These are phyloP conservation scores for Lycia hirtaria DNA, from an alignment of 2,888 invertebrate species.

Conservation along the genomic window DNA sequence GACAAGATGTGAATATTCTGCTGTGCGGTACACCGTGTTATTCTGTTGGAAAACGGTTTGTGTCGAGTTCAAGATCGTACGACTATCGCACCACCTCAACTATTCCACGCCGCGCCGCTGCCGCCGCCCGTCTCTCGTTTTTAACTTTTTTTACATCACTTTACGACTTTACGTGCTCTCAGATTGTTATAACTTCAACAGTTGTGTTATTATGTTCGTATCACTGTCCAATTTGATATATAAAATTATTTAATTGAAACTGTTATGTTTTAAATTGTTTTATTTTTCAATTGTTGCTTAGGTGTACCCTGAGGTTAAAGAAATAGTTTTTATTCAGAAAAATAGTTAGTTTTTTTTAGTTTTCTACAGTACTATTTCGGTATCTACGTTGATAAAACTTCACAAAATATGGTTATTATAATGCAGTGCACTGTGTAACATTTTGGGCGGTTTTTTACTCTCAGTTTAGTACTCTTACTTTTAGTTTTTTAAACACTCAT, in stretches of 20 bases:
- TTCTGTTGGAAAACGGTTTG: constrained; percentile 51
- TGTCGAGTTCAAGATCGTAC: constrained; percentile 61
- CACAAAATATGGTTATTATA: too few relatives aligned
- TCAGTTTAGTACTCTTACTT: too few relatives aligned
- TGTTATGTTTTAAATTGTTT: constrained; percentile 32
- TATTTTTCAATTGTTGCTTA: not conserved
- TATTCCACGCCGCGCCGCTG: constrained; percentile 44
- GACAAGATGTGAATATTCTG: not conserved
- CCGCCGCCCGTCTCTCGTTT: constrained; percentile 40
- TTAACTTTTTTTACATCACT: constrained; percentile 43
- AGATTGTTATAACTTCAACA: constrained; percentile 34
- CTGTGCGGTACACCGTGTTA: constrained; percentile 41
- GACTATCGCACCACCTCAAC: constrained; percentile 66
- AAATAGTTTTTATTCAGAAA: not conserved
- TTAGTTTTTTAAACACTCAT: too few relatives aligned
- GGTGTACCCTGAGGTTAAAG: not conserved
- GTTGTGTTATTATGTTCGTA: constrained; percentile 37
- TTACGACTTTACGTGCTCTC: constrained; percentile 35
- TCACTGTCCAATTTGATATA: constrained; percentile 29
- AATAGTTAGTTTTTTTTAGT: not conserved
- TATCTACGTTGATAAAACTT: too few relatives aligned
- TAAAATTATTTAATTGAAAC: constrained; percentile 32
- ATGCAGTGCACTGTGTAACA: too few relatives aligned
- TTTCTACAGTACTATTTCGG: too few relatives aligned
- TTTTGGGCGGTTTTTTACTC: too few relatives aligned